phyloP scores from a whole-genome alignment of 2,113 vertebrate species.

The Circaetus gallicus region DNA sequence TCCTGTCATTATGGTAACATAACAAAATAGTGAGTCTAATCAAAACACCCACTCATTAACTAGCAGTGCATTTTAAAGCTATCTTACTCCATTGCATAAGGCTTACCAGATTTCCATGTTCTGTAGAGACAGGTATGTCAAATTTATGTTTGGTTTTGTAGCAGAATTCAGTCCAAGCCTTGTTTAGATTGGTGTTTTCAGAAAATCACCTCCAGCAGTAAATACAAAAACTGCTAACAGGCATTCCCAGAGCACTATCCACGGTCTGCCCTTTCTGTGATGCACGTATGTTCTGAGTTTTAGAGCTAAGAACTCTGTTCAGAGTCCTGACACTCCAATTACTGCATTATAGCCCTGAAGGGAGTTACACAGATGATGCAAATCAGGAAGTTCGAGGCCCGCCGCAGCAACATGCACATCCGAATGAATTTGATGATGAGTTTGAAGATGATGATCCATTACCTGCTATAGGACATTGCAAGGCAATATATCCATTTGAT shows the following conservation, averaged over 20 bases:
- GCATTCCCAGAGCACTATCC: background rate
- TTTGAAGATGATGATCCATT: slow-evolving; percentile 97
- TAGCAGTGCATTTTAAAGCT: background rate
- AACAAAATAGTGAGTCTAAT: background rate
- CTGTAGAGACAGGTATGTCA: background rate
- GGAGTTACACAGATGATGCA: slow-evolving; percentile 95
- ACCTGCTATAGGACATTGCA: slow-evolving; percentile 96
- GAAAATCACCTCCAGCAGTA: background rate
- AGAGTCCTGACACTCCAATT: background rate
- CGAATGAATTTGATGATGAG: slow-evolving; percentile 94
- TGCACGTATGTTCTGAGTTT: accelerated
- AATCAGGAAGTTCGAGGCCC: slow-evolving; percentile 90
- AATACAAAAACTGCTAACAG: too few relatives aligned
- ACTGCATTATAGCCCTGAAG: slow-evolving; percentile 83
- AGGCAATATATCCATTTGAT: slow-evolving; percentile 94
- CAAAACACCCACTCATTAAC: background rate
- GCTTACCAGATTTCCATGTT: background rate
- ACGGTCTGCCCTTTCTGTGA: background rate
- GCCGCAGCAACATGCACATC: slow-evolving; percentile 77
- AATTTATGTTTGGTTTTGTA: background rate
- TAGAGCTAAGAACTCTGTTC: background rate
- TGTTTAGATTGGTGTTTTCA: background rate
- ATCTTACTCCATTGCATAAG: background rate
- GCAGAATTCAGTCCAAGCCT: background rate
- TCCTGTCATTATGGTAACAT: background rate